Evolutionary conservation across 2,113 vertebrate species (phyloP), one percentile per base, ranked within the genome.

Genomic region (Mirounga angustirostris): DNA sequence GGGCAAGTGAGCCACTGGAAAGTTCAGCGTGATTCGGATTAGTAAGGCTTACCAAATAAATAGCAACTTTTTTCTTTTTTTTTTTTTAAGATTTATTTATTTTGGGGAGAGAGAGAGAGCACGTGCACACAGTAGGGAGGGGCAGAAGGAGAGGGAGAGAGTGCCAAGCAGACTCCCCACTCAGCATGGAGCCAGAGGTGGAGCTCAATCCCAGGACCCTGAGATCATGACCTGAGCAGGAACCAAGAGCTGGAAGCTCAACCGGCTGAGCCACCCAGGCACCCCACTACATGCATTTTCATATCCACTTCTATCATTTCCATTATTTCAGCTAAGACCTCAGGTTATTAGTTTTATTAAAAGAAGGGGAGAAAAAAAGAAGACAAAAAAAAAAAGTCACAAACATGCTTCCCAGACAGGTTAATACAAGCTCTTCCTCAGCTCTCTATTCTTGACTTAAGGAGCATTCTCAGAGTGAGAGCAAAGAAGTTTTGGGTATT

Each of bases 351-450:
- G 40, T 11, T 81, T 96, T 96, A 94, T 95, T 95, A 89, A 94
- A 95, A 97, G 91, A 97, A 86, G 73, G 58, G 16, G 8, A 36
- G 7, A 26, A 18, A 10, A 33, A 61, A 52, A n/a, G 16, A 63
- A 81, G 46, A 36, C 33, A 97, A 97, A 97, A 89, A 65, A 61
- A 96, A 97, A 97, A 97, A 85, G 79, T 93, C 96, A 95, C 94
- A 98, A 98, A 95, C 67, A 86, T 95, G 97, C 89, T 94, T 93
- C 84, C 82, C 40, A 90, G 97, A 91, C 98, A 99, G 98, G 98
- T 99, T 98, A 98, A 81, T 92, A 97, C 98, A 98, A 95, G 98
- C 54, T 97, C 85, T 97, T 98, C 90, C 91, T 96, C 93, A 40
- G 92, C 98, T 95, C 95, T 98, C 96, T 97, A 74, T 90, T 98